Conservation (phyloP, 2,888 invertebrate genomes). For the Sphecodes monilicornis region DNA sequence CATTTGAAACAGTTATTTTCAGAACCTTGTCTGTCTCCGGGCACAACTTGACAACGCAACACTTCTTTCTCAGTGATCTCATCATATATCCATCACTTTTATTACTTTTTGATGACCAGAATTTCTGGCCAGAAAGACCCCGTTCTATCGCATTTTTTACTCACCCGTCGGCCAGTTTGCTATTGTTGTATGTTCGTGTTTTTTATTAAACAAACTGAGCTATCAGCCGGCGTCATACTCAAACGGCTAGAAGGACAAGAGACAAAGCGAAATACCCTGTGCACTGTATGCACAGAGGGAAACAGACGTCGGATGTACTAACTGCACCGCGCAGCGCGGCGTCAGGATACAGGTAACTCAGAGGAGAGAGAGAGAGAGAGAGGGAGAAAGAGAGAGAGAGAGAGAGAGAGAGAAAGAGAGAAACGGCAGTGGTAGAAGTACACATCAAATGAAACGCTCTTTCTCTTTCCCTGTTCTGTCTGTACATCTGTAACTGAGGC, state of each 20-base stretch:
- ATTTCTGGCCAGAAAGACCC: neutral
- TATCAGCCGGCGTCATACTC: neutral
- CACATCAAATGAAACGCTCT: constrained; percentile 66
- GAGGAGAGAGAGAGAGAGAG: neutral
- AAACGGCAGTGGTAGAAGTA: constrained; percentile 22
- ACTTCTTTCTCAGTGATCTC: too few species aligned
- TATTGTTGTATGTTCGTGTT: neutral
- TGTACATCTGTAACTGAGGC: constrained; percentile 24
- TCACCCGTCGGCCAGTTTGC: neutral
- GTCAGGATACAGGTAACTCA: constrained; percentile 30
- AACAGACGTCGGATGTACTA: constrained; percentile 44
- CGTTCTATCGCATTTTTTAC: neutral
- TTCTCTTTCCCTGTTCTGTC: neutral
- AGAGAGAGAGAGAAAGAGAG: neutral
- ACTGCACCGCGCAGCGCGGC: neutral
- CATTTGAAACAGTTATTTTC: too few species aligned
- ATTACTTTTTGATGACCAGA: neutral
- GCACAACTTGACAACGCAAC: too few species aligned
- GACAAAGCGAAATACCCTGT: neutral
- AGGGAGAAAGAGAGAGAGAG: too few species aligned
- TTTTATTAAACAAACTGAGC: neutral
- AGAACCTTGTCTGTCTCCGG: too few species aligned
- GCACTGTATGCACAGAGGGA: neutral
- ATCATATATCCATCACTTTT: neutral
- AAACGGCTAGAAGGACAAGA: neutral